phyloP scores from a whole-genome alignment of 1,140 invertebrate species.

The Tachypleus tridentatus region DNA sequence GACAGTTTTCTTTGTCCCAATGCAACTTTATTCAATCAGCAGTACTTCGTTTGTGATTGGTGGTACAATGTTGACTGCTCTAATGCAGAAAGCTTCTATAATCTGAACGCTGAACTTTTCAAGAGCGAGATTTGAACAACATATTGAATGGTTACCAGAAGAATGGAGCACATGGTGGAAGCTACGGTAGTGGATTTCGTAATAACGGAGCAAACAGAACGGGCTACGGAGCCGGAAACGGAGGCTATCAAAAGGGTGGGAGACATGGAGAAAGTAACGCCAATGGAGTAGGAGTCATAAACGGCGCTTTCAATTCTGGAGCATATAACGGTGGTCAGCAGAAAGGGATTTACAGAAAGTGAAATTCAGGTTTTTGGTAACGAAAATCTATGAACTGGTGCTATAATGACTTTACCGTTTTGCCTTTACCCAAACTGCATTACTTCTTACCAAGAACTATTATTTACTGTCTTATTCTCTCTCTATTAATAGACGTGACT shows the following conservation, averaged over 20 bases:
- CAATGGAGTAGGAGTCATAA: too few species aligned
- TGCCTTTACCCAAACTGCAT: too few species aligned
- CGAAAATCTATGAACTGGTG: too few species aligned
- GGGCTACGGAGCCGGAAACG: not conserved
- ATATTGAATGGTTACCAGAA: not conserved
- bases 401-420: too few species aligned
- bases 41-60: conserved; percentile 46
- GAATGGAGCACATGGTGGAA: not conserved
- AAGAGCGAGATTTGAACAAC: conserved; percentile 14
- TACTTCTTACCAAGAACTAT: too few species aligned
- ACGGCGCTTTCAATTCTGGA: too few species aligned
- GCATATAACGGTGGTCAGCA: too few species aligned
- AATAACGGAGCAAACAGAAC: not conserved
- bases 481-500: too few species aligned
- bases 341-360: too few species aligned
- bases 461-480: too few species aligned
- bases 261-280: too few species aligned
- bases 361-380: too few species aligned
- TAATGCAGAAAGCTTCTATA: conserved; percentile 44
- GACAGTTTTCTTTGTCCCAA: conserved; percentile 36
- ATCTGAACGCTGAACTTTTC: conserved; percentile 34
- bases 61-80: conserved; percentile 81
- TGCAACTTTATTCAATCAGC: conserved; percentile 35
- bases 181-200: not conserved
- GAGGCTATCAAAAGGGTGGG: not conserved